Evolutionary conservation across 1,140 invertebrate genomes (phyloP).

Genomic region (Leptestheria dahalacensis): DNA sequence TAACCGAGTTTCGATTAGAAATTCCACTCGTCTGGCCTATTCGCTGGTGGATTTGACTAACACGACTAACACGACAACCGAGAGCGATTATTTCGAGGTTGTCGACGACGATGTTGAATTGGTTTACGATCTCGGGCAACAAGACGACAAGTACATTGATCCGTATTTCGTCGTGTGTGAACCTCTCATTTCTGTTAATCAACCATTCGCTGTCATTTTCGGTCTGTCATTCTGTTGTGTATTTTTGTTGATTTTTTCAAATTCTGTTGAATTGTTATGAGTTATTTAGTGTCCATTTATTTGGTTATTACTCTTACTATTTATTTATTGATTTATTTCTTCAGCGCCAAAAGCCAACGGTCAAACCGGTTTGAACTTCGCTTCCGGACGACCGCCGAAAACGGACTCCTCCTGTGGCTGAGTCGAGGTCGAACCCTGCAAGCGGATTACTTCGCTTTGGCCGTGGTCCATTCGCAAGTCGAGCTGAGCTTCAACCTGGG

Average conservation of each 20-base stretch:
- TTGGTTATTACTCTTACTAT: too few species aligned
- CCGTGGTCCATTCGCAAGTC: slow-evolving; percentile 41
- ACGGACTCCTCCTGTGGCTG: slow-evolving; percentile 53
- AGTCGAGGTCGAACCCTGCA: slow-evolving; percentile 35
- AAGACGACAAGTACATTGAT: too few species aligned
- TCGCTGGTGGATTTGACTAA: not conserved
- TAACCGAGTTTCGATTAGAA: slow-evolving; percentile 2
- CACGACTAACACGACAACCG: slow-evolving; percentile 12
- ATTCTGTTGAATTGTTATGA: too few species aligned
- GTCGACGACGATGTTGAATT: slow-evolving; percentile 31
- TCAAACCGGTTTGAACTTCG: slow-evolving; percentile 53
- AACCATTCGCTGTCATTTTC: too few species aligned
- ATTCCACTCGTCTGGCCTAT: slow-evolving; percentile 6
- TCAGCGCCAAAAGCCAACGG: slow-evolving; percentile 41
- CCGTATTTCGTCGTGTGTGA: too few species aligned
- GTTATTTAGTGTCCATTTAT: too few species aligned
- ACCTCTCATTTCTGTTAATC: too few species aligned
- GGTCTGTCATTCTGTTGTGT: too few species aligned
- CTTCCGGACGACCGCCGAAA: slow-evolving; percentile 44
- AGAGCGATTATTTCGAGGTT: slow-evolving; percentile 25
- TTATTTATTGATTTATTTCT: slow-evolving; percentile 26
- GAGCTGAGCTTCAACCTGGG: slow-evolving; percentile 48
- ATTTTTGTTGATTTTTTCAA: too few species aligned
- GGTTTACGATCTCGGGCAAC: slow-evolving; percentile 23
- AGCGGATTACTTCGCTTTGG: slow-evolving; percentile 41